Evolutionary conservation across 2,797 vertebrate species (phyloP), one percentile per base, ranked within the genome.

Genomic region (Microhierax caerulescens): DNA sequence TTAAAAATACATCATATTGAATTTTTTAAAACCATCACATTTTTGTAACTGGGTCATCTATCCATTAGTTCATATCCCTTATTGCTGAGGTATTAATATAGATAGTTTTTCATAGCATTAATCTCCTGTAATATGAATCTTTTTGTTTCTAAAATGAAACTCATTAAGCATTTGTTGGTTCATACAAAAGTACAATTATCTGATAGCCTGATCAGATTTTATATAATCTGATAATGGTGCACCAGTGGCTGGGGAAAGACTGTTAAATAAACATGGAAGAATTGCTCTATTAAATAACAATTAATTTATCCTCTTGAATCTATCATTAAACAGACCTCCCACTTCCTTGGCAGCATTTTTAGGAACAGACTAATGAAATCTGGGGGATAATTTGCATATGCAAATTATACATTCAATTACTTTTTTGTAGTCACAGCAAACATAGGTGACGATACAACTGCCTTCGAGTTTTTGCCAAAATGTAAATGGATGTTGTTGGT

Each of bases 31-130:
- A 74, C 45, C 22, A 37, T 60, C 41, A 25, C 34, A 19, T 96
- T 97, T 90, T 68, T 89, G 37, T 94, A 97, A 97, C 82, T 98
- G 83, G 97, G 97, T 97, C 96, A 94, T 96, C 88, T 94, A 82
- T 80, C 96, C 95, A 95, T 96, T 97, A 96, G 85, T 90, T 97
- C 87, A 72, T 68, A 78, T 53, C 91, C 32, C 57, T 95, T 91
- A 91, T 89, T 97, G 59, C 87, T 93, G 70, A 94, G 64, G 88
- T 84, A 93, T 89, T 97, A 97, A 95, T 95, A 95, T 92, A 93
- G 81, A 94, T 91, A 20, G 82, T 77, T 94, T 95, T 96, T 94
- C 56, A 39, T 72, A 80, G 67, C 60, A 83, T 84, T 98, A 97
- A 97, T 97, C 95, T 94, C 59, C 61, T 48, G 73, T 75, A 95